Evolutionary conservation across 2,113 vertebrate species (phyloP).

Genomic region (Pterocles burchelli): DNA sequence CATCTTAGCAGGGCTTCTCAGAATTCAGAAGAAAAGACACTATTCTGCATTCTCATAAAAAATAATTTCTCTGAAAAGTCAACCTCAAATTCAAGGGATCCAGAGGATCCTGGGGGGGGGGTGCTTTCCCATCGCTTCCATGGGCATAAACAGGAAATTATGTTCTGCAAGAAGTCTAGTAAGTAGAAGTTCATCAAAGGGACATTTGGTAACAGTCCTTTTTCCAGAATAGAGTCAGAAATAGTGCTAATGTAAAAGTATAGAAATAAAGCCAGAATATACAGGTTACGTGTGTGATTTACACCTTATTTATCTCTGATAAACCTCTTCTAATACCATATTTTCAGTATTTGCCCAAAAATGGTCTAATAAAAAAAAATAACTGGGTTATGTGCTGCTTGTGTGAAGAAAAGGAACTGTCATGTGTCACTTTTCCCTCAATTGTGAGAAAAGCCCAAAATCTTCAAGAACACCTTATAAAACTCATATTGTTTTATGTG

Average conservation of each 20-base stretch:
- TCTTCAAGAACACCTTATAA: background rate
- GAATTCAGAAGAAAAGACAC: background rate
- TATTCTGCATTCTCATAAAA: background rate
- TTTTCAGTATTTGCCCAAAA: background rate
- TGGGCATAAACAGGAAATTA: background rate
- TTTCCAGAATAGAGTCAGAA: background rate
- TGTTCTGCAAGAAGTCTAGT: background rate
- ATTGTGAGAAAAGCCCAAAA: background rate
- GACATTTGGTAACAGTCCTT: background rate
- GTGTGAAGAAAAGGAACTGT: background rate
- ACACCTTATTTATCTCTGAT: background rate
- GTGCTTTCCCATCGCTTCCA: background rate
- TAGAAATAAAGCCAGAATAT: background rate
- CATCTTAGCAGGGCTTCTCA: background rate
- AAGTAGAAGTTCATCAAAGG: background rate
- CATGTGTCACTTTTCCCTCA: background rate
- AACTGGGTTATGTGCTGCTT: background rate
- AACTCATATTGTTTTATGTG: background rate
- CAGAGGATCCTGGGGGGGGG: background rate
- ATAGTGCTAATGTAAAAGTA: background rate
- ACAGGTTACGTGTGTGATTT: background rate
- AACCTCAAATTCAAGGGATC: background rate
- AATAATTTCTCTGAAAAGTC: background rate
- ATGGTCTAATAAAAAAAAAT: background rate
- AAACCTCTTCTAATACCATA: background rate